Conservation (phyloP, 2,797 vertebrate species). For the Argentina silus region DNA sequence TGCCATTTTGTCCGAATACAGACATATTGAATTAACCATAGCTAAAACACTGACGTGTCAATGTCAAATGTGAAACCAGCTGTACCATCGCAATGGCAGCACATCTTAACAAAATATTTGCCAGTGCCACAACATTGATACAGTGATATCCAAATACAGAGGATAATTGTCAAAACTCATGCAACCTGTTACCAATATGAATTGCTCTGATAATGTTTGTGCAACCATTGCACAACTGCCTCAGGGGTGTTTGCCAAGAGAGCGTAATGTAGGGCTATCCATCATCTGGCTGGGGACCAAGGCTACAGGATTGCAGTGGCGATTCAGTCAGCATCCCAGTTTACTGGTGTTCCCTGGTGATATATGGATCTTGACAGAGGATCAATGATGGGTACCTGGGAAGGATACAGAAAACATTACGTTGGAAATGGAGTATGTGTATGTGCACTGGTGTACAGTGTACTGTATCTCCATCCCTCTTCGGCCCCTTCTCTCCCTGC, state of each 20-base stretch:
- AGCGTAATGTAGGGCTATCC: constrained; percentile 40
- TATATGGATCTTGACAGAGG: constrained; percentile 9
- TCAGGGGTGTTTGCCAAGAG: constrained; percentile 26
- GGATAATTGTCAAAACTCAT: too few relatives aligned
- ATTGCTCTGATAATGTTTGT: constrained; percentile 31
- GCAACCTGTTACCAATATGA: background rate
- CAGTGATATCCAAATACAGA: too few relatives aligned
- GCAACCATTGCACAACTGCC: constrained; percentile 31
- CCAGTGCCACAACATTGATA: too few relatives aligned
- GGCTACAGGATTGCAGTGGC: constrained; percentile 18
- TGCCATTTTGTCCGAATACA: too few relatives aligned
- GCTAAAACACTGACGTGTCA: too few relatives aligned
- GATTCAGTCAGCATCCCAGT: constrained; percentile 11
- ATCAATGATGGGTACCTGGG: constrained; percentile 10
- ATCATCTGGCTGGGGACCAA: constrained; percentile 38
- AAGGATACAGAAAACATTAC: background rate
- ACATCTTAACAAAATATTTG: too few relatives aligned
- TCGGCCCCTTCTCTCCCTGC: too few relatives aligned
- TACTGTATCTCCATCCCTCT: too few relatives aligned
- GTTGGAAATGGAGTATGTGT: background rate
- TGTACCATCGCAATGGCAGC: too few relatives aligned
- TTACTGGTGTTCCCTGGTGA: background rate
- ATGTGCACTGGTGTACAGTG: too few relatives aligned
- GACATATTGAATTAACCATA: too few relatives aligned
- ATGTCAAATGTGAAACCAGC: too few relatives aligned